These are phyloP conservation scores for Cryptocephalus moraei DNA, from an alignment of 2,888 invertebrate genomes.

Conservation along the genomic window DNA sequence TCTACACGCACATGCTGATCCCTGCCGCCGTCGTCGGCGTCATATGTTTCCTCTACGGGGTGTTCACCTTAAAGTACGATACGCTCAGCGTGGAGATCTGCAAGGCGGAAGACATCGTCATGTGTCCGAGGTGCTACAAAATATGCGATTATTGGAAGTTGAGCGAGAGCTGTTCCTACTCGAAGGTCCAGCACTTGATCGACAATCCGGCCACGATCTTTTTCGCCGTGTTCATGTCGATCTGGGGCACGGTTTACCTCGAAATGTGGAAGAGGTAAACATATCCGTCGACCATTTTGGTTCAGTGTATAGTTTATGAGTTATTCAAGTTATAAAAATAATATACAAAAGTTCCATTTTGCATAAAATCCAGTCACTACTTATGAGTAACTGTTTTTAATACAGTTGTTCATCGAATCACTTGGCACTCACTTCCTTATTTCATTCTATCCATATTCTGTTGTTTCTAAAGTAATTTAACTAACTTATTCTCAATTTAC, in stretches of 20 bases:
- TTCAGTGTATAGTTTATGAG: too few species aligned
- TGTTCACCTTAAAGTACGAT: conserved; percentile 40
- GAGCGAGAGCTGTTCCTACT: conserved; percentile 58
- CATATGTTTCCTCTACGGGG: conserved; percentile 53
- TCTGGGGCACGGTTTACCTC: conserved; percentile 71
- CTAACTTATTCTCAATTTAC: background rate
- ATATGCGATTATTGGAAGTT: conserved; percentile 67
- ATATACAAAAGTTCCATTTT: too few species aligned
- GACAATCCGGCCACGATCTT: conserved; percentile 72
- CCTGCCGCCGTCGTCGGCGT: conserved; percentile 60
- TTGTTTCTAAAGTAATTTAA: background rate
- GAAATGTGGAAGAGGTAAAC: conserved; percentile 67
- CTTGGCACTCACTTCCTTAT: too few species aligned
- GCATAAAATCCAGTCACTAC: too few species aligned
- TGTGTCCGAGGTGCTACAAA: conserved; percentile 76
- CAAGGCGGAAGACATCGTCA: conserved; percentile 45
- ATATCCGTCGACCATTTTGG: too few species aligned
- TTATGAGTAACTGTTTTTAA: too few species aligned
- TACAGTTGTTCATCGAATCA: too few species aligned
- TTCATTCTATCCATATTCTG: too few species aligned
- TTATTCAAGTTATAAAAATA: too few species aligned
- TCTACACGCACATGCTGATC: conserved; percentile 75
- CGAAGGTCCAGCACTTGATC: conserved; percentile 66
- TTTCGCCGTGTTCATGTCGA: conserved; percentile 72
- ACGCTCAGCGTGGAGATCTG: conserved; percentile 49